Base-by-base conservation (phyloP, 2,888 invertebrate genomes). In the Brachypterus glaber region DNA sequence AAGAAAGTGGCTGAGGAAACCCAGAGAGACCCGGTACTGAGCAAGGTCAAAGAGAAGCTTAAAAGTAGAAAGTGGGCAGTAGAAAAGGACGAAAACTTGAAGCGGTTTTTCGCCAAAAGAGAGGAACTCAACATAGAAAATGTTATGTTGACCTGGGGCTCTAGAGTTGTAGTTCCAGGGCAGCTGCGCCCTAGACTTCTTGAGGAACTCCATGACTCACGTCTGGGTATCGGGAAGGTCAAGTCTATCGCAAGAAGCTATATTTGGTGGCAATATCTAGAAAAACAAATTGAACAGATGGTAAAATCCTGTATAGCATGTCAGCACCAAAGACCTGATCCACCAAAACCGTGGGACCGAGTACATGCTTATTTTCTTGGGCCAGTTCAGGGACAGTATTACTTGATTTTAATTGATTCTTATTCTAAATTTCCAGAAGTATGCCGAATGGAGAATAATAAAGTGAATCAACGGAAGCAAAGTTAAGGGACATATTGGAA, bases 221-320 rank as follows among this genome's bases (percentile, higher is more conserved):
- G 33, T 25, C 27, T 37, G 9, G 33, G 37, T 9, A 32, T 37
- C 2, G 30, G 24, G 2, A 37, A 32, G 24, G 25, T 17, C 7
- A 37, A 37, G 12, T 3, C 15, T 4, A 9, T 37, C 13, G 37
- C 37, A 3, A 11, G 37, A 24, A 16, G n/a, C 2, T 33, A 25
- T 8, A 16, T 31, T 11, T 37, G 15, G 14, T 37, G 32, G 37
- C 37, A 16, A n/a, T n/a, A n/a, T n/a, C n/a, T n/a, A n/a, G n/a
- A n/a, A n/a, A n/a, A n/a, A n/a, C n/a, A n/a, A n/a, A 37, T 37
- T 11, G 37, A 37, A 14, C 12, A 14, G 3, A 30, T 17, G 30
- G 15, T 30, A 30, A 17, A 13, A 7, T n/a, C n/a, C n/a, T n/a
- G n/a, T n/a, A n/a, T n/a, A n/a, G n/a, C n/a, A n/a, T n/a, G n/a